phyloP scores from a whole-genome alignment of 2,113 vertebrate genomes.

The Trachemys scripta region DNA sequence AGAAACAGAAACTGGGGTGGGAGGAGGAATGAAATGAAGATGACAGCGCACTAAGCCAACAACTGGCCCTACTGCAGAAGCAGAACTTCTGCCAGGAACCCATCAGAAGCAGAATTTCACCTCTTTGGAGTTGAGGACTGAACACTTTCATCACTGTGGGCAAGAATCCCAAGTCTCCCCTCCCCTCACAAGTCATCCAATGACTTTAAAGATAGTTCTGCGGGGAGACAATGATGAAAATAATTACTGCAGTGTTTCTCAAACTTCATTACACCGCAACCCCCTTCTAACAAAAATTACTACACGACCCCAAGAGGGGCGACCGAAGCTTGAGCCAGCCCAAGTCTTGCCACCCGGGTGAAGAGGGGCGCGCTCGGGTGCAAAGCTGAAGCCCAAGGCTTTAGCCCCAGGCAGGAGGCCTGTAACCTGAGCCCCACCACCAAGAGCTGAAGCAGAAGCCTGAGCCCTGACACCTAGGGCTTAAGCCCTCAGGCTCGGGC shows the following conservation, averaged over 20 bases:
- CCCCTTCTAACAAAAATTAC: no score
- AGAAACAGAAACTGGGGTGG: neutral
- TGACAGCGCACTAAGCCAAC: neutral
- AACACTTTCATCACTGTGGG: neutral
- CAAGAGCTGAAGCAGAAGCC: no score
- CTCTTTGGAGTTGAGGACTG: neutral
- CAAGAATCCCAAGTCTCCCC: neutral
- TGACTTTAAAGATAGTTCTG: neutral
- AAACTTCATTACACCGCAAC: no score
- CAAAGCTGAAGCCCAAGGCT: no score
- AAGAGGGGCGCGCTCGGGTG: no score
- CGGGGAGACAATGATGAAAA: neutral
- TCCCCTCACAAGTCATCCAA: neutral
- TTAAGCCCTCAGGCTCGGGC: no score
- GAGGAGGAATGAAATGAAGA: neutral
- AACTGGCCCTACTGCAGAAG: neutral
- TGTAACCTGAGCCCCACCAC: no score
- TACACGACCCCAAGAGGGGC: no score
- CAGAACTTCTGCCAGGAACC: neutral
- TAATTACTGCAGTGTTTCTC: neutral
- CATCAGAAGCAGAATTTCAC: neutral
- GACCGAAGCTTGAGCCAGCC: no score
- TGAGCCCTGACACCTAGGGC: no score
- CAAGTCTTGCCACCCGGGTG: no score
- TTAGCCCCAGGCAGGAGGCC: no score